These are phyloP conservation scores for Toxotes lorentzi DNA, from an alignment of 2,797 vertebrate species.

Conservation along the genomic window DNA sequence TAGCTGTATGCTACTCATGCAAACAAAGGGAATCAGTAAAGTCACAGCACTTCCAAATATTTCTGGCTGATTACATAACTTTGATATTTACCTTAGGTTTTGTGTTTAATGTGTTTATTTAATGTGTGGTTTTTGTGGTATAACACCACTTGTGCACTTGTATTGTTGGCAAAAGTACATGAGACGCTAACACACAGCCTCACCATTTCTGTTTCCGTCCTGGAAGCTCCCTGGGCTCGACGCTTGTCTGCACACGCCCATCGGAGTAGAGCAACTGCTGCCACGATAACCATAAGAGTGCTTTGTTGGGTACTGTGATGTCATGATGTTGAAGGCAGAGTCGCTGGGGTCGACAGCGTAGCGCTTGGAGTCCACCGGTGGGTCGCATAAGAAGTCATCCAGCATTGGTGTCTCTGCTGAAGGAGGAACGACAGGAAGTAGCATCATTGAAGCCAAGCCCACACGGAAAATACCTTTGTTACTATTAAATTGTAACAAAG, in stretches of 20 bases:
- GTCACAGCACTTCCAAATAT: neutral
- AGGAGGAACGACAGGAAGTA: slow-evolving; percentile 18
- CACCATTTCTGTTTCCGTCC: slow-evolving; percentile 93
- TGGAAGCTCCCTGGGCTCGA: slow-evolving; percentile 88
- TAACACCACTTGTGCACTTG: neutral
- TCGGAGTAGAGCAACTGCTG: slow-evolving; percentile 77
- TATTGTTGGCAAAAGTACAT: neutral
- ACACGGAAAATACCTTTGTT: neutral
- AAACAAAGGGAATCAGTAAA: neutral
- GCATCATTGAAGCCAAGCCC: neutral
- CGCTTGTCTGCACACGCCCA: slow-evolving; percentile 84
- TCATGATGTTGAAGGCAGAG: slow-evolving; percentile 84
- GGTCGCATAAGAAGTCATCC: slow-evolving; percentile 88
- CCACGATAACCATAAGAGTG: slow-evolving; percentile 83
- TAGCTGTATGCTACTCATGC: neutral
- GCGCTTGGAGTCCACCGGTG: slow-evolving; percentile 83
- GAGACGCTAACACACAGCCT: slow-evolving; percentile 48
- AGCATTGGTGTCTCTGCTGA: slow-evolving; percentile 87
- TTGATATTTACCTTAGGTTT: neutral
- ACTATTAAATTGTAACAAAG: too few species aligned
- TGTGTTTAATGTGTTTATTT: neutral
- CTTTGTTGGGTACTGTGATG: slow-evolving; percentile 81
- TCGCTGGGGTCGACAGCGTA: slow-evolving; percentile 86
- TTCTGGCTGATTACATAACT: neutral
- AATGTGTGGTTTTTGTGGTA: neutral